Percentiles rank a stretch among this genome's conserved stretches.
Conservation (phyloP, 1,140 invertebrate species). For the Geopemphigus sp. region DNA sequence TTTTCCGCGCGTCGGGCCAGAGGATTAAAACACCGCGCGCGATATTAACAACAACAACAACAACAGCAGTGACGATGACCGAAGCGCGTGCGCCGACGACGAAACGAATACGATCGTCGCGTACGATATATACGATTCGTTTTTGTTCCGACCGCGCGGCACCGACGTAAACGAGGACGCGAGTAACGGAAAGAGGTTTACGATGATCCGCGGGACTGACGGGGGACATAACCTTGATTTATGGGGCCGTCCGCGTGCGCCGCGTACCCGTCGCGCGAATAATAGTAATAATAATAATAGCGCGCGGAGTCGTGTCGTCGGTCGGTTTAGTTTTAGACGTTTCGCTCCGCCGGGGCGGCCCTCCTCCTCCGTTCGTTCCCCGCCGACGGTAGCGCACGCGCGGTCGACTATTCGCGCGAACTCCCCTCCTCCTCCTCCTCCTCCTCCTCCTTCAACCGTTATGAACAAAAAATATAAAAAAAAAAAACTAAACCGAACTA, state of each 20-base stretch:
- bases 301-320: too few relatives aligned
- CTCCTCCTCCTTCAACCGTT: too few relatives aligned
- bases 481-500: background rate
- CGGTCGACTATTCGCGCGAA: too few relatives aligned
- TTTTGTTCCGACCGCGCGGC: too few relatives aligned
- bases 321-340: background rate
- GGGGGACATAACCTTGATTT: constrained; percentile 12
- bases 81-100: background rate
- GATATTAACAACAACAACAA: constrained; percentile 38
- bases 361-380: too few relatives aligned
- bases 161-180: constrained; percentile 17
- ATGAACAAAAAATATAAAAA: background rate
- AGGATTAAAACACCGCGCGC: constrained; percentile 30
- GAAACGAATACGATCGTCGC: background rate
- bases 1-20: background rate
- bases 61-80: too few relatives aligned
- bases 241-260: constrained; percentile 1
- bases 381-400: too few relatives aligned
- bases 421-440: too few relatives aligned
- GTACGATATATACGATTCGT: background rate
- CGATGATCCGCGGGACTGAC: constrained; percentile 31
- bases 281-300: background rate
- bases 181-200: constrained; percentile 38
- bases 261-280: background rate
- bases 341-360: too few relatives aligned